These are phyloP conservation scores for Petrosia ficiformis DNA, from an alignment of 37 sponge, comb jelly and placozoan species.

Conservation along the genomic window DNA sequence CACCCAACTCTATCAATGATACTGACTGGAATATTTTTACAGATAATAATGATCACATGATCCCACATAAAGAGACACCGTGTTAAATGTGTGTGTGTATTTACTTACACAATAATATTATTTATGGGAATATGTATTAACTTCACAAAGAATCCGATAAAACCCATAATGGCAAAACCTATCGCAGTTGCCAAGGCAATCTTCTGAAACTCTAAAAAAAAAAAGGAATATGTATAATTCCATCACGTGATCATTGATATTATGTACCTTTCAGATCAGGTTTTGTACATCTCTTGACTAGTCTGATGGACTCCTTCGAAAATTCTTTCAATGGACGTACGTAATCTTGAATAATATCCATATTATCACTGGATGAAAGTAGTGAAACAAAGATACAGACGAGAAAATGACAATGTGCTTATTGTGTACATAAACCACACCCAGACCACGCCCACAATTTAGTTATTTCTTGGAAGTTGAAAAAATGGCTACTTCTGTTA, in stretches of 20 bases:
- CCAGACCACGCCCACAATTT: not conserved
- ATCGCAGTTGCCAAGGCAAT: constrained; percentile 95
- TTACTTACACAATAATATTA: constrained; percentile 98
- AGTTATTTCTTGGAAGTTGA: too few species aligned
- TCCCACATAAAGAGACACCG: not conserved
- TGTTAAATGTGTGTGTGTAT: too few species aligned
- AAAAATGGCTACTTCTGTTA: not conserved
- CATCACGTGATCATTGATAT: not conserved
- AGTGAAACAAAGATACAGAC: not conserved
- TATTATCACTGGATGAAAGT: constrained; percentile 2
- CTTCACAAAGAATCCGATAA: constrained; percentile 99
- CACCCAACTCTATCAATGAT: too few species aligned
- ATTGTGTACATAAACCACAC: not conserved
- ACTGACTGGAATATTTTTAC: too few species aligned
- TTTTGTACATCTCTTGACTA: constrained; percentile 95
- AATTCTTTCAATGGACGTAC: constrained; percentile 87
- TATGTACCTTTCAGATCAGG: constrained; percentile 93
- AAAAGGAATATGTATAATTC: not conserved
- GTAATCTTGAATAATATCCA: constrained; percentile 78
- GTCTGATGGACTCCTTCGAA: constrained; percentile 90
- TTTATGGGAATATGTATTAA: constrained; percentile 99
- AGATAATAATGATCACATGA: not conserved
- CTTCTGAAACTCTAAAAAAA: constrained; percentile 90
- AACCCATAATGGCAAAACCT: constrained; percentile 98
- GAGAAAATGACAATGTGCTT: not conserved